A percentile compares a stretch with the other conserved stretches of the same genome.
Conservation (phyloP, 2,797 vertebrate genomes). For the Rallus crepitans region DNA sequence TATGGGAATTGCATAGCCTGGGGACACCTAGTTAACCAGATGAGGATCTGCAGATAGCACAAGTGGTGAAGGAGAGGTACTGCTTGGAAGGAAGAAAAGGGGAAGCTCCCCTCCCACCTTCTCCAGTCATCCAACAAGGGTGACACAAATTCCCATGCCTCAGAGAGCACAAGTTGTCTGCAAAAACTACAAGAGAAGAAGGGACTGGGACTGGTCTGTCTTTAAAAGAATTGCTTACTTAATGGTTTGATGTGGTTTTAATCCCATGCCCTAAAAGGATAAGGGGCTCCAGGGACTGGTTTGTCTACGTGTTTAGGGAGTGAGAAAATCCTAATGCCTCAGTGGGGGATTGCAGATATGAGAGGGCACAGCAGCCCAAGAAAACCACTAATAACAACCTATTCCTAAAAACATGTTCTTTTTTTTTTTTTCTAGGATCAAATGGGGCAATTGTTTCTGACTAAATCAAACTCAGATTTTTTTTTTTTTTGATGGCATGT, state of each 20-base stretch:
- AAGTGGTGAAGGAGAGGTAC: neutral
- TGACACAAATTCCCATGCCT: neutral
- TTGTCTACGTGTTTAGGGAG: constrained; percentile 17
- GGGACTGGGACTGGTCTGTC: neutral
- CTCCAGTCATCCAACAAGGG: neutral
- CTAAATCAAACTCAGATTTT: neutral
- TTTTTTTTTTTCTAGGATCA: neutral
- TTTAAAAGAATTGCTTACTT: neutral
- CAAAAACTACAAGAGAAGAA: neutral
- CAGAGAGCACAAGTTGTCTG: neutral
- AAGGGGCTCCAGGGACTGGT: neutral
- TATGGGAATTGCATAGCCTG: neutral
- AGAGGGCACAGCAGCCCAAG: neutral
- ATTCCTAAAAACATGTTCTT: neutral
- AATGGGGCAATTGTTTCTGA: neutral
- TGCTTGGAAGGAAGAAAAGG: neutral
- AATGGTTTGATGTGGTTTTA: constrained; percentile 36
- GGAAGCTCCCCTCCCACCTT: neutral
- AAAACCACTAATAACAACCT: constrained; percentile 32
- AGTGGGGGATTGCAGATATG: neutral
- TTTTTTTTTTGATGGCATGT: neutral
- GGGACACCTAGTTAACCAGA: neutral
- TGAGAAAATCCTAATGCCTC: constrained; percentile 45
- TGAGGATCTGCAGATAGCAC: neutral
- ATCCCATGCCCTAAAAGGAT: neutral